These are phyloP conservation scores for Phycodurus eques DNA, from an alignment of 2,113 vertebrate genomes.

Conservation along the genomic window DNA sequence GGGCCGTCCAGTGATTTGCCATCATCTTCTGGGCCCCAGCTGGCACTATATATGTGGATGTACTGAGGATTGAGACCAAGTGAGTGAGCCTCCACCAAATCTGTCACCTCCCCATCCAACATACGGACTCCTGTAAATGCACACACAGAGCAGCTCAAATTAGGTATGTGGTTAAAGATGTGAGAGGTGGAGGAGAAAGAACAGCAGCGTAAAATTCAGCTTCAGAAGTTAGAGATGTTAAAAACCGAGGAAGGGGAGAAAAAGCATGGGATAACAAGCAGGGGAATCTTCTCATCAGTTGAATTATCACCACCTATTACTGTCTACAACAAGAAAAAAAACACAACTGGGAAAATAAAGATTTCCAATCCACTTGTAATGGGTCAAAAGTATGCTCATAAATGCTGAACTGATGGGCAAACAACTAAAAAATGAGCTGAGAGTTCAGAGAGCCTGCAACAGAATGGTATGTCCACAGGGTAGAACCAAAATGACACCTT, in stretches of 20 bases:
- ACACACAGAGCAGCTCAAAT: not conserved
- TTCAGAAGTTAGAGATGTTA: conserved; percentile 12
- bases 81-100: conserved; percentile 93
- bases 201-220: conserved; percentile 14
- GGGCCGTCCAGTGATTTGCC: conserved; percentile 97
- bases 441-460: conserved; percentile 26
- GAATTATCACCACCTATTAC: conserved; percentile 1
- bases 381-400: conserved; percentile 9
- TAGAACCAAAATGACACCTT: conserved; percentile 50
- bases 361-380: conserved; percentile 32
- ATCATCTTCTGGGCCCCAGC: conserved; percentile 94
- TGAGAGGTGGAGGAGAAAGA: not conserved
- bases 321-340: conserved; percentile 11
- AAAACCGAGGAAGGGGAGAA: conserved; percentile 2
- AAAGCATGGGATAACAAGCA: conserved; percentile 9
- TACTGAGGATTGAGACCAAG: conserved; percentile 91
- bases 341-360: conserved; percentile 2
- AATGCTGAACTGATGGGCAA: conserved; percentile 8
- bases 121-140: conserved; percentile 87
- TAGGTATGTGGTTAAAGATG: conserved; percentile 1
- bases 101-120: conserved; percentile 97
- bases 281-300: conserved; percentile 7
- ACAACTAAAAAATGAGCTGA: conserved; percentile 14
- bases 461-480: conserved; percentile 40
- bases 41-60: conserved; percentile 91